These are phyloP conservation scores for Xiphophorus couchianus DNA, from an alignment of 2,113 vertebrate species.

Conservation along the genomic window DNA sequence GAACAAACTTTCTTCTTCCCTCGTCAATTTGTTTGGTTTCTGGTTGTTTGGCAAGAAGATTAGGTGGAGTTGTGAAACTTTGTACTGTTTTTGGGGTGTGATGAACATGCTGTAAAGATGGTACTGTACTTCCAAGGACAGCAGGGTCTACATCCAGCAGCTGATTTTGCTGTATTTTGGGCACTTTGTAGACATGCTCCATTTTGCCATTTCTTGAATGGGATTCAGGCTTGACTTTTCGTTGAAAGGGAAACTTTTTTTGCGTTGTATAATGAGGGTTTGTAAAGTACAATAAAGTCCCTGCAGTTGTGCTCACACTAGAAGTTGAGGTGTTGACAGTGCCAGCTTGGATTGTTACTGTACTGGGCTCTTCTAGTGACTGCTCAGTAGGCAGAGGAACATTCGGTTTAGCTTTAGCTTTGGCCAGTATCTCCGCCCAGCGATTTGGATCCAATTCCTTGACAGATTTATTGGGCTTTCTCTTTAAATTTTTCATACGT, in stretches of 20 bases:
- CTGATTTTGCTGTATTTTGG: constrained; percentile 10
- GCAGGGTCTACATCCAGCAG: constrained; percentile 13
- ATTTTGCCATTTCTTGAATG: constrained; percentile 13
- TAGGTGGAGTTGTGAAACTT: constrained; percentile 27
- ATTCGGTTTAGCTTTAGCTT: constrained; percentile 69
- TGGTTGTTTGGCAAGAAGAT: constrained; percentile 20
- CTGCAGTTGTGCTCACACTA: background rate
- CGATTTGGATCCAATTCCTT: constrained; percentile 79
- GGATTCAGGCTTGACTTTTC: background rate
- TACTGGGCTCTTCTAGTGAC: constrained; percentile 47
- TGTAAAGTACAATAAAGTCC: background rate
- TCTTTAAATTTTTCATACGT: constrained; percentile 66
- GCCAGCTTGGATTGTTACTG: constrained; percentile 19
- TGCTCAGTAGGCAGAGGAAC: constrained; percentile 44
- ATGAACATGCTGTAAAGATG: constrained; percentile 12
- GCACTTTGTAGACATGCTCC: background rate
- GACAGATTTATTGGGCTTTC: constrained; percentile 75
- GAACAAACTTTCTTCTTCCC: constrained; percentile 46
- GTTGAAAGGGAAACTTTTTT: background rate
- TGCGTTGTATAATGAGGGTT: background rate
- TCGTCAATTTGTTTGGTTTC: constrained; percentile 38
- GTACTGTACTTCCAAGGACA: constrained; percentile 25
- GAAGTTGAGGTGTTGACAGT: constrained; percentile 18
- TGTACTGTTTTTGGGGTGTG: constrained; percentile 16
- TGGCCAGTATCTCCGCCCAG: constrained; percentile 77